Percentiles rank a stretch among this genome's conserved stretches.
phyloP scores from a whole-genome alignment of 2,113 vertebrate genomes.

The Dicerorhinus sumatrensis region DNA sequence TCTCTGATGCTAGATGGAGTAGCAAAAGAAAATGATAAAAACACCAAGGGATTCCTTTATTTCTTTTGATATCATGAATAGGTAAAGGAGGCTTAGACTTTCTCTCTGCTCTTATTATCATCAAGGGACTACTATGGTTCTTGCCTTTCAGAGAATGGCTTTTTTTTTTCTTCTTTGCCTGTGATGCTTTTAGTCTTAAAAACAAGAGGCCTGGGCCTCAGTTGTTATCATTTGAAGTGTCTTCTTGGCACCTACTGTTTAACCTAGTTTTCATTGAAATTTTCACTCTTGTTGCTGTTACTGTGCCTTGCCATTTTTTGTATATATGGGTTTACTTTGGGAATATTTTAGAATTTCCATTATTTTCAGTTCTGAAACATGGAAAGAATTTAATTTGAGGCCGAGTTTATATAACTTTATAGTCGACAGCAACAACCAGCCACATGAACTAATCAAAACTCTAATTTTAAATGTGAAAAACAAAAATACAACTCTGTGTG shows the following conservation, averaged over 20 bases:
- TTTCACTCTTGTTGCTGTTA: neutral
- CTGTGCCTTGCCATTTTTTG: neutral
- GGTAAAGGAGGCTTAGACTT: conserved; percentile 20
- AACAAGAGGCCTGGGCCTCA: neutral
- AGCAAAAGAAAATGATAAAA: conserved; percentile 69
- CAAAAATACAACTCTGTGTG: neutral
- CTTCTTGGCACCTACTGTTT: conserved; percentile 44
- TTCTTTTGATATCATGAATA: conserved; percentile 64
- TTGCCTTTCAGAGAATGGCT: conserved; percentile 53
- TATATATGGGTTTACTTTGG: neutral
- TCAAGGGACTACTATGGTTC: conserved; percentile 35
- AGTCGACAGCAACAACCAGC: neutral
- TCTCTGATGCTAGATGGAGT: conserved; percentile 14
- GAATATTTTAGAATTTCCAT: conserved; percentile 43
- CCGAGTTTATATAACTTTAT: neutral
- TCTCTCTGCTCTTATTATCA: neutral
- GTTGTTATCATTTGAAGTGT: conserved; percentile 30
- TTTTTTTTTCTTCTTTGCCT: neutral
- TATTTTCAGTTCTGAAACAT: neutral
- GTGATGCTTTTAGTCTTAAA: conserved; percentile 1
- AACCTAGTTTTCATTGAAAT: neutral
- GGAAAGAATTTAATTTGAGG: conserved; percentile 32
- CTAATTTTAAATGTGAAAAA: conserved; percentile 11
- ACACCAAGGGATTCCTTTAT: conserved; percentile 56
- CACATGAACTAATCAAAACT: neutral